A percentile compares a stretch with the other conserved stretches of the same genome.
Conservation (phyloP, 2,888 invertebrate genomes). For the Oscheius myriophilus region DNA sequence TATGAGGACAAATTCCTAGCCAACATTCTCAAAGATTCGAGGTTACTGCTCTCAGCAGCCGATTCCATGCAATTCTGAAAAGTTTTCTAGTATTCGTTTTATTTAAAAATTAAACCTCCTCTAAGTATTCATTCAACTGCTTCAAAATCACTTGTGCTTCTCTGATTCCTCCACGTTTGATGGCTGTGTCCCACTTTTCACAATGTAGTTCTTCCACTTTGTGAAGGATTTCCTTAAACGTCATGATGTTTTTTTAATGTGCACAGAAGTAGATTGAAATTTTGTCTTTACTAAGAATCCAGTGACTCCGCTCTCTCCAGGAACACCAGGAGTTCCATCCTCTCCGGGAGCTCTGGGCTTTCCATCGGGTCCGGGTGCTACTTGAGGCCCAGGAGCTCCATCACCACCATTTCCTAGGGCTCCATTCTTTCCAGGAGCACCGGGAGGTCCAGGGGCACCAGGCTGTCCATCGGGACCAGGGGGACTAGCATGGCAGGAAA, state of each 20-base stretch:
- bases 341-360: too few species aligned
- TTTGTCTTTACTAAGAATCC: too few species aligned
- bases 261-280: not conserved
- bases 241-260: too few species aligned
- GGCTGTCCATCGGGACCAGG: too few species aligned
- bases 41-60: conserved; percentile 48
- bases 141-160: conserved; percentile 37
- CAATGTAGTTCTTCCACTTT: conserved; percentile 47
- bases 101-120: conserved; percentile 33
- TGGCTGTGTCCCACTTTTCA: conserved; percentile 39
- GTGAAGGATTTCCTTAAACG: conserved; percentile 38
- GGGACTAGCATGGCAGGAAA: too few species aligned
- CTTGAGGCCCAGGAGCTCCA: too few species aligned
- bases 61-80: conserved; percentile 47
- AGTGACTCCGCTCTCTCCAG: too few species aligned
- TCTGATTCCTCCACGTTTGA: conserved; percentile 43
- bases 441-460: too few species aligned
- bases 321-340: too few species aligned
- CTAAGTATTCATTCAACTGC: conserved; percentile 38
- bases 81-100: not conserved
- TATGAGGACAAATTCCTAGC: conserved; percentile 39
- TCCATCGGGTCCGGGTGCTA: too few species aligned
- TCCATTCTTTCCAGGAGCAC: too few species aligned
- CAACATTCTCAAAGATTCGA: conserved; percentile 43
- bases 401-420: too few species aligned